Conservation (phyloP, 1,140 invertebrate genomes). For the Ptiloglossa arizonensis region DNA sequence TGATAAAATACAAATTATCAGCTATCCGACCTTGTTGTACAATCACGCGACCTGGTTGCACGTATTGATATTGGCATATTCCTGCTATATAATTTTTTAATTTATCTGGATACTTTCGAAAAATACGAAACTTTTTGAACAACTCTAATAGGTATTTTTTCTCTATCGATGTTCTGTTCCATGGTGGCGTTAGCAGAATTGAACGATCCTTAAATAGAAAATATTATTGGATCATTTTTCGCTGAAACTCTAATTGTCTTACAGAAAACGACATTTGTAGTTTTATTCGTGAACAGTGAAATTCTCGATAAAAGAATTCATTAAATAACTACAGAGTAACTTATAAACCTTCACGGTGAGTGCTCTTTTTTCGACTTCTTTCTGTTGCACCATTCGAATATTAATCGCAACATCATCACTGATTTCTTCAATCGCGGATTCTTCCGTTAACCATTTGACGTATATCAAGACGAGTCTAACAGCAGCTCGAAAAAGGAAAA, state of each 20-base stretch:
- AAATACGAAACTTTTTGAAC: conserved; percentile 63
- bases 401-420: conserved; percentile 82
- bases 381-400: conserved; percentile 80
- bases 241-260: no score
- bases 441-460: conserved; percentile 82
- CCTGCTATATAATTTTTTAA: conserved; percentile 82
- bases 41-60: conserved; percentile 81
- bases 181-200: conserved; percentile 55
- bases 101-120: conserved; percentile 75
- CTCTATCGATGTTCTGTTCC: conserved; percentile 53
- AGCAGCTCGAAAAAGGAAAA: conserved; percentile 82
- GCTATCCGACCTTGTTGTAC: conserved; percentile 84
- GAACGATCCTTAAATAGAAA: conserved; percentile 70
- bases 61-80: conserved; percentile 83
- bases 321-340: neutral
- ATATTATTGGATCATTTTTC: conserved; percentile 1
- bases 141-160: conserved; percentile 58
- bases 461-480: conserved; percentile 83
- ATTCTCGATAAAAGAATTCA: no score
- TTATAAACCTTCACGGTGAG: conserved; percentile 78
- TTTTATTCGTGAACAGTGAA: no score
- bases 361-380: conserved; percentile 79
- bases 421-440: conserved; percentile 76
- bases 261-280: no score
- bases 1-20: conserved; percentile 83